A percentile compares a stretch with the other conserved stretches of the same genome.
phyloP scores from a whole-genome alignment of 1,140 invertebrate species.

The Musca vetustissima region DNA sequence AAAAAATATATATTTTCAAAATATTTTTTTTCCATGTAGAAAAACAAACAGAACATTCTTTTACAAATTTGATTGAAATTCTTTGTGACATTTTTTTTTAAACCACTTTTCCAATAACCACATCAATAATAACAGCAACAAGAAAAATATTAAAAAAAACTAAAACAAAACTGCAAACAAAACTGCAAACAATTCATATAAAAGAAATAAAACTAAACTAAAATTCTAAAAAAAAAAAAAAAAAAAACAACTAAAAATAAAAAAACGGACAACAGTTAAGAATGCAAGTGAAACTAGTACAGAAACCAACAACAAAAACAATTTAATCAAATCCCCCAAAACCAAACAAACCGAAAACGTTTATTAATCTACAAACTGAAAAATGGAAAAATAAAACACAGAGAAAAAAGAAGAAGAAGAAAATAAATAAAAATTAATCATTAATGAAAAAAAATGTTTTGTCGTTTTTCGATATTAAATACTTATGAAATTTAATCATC shows the following conservation, averaged over 20 bases:
- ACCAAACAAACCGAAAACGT: no score
- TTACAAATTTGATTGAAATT: no score
- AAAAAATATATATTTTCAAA: no score
- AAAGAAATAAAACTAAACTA: not conserved
- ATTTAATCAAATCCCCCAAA: constrained; percentile 17
- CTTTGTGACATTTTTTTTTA: no score
- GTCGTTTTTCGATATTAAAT: no score
- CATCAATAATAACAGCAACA: no score
- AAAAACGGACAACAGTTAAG: constrained; percentile 9
- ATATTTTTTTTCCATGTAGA: no score
- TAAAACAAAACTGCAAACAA: not conserved
- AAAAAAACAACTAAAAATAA: constrained; percentile 6
- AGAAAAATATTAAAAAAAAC: no score
- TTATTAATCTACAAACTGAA: constrained; percentile 15
- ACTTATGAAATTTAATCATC: not conserved
- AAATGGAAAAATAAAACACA: no score
- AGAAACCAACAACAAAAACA: constrained; percentile 9
- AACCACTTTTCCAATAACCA: no score
- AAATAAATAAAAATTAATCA: constrained; percentile 18
- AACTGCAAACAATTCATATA: not conserved
- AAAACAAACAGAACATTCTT: no score
- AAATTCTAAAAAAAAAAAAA: constrained; percentile 1
- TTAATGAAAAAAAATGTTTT: constrained; percentile 14
- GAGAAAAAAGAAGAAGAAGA: not conserved
- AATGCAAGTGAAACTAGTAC: not conserved